A percentile compares a stretch with the other conserved stretches of the same genome.
Conservation (phyloP, 92 coral and sea anemone genomes). For the Porites cylindrica region DNA sequence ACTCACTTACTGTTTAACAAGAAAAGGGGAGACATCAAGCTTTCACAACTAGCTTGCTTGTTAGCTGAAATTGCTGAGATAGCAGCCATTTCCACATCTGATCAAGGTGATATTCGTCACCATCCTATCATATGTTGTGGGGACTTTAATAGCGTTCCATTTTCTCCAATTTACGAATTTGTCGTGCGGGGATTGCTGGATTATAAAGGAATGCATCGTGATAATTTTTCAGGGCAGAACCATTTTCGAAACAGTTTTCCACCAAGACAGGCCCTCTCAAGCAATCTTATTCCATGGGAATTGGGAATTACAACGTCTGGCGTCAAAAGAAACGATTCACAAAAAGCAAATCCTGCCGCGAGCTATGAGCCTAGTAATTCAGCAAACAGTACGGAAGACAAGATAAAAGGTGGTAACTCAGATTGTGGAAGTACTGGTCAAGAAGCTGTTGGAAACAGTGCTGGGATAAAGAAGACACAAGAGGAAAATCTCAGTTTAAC, state of each 20-base stretch:
- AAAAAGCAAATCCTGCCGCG: neutral
- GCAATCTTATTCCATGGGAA: slow-evolving; percentile 85
- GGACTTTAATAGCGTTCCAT: slow-evolving; percentile 92
- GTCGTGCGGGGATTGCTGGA: slow-evolving; percentile 68
- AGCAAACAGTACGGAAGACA: neutral
- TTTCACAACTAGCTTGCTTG: slow-evolving; percentile 84
- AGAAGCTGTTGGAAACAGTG: neutral
- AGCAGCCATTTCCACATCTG: slow-evolving; percentile 39
- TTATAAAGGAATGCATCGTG: slow-evolving; percentile 70
- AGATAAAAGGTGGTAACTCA: neutral
- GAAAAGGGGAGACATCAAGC: slow-evolving; percentile 95
- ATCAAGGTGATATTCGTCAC: neutral
- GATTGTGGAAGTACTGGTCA: neutral
- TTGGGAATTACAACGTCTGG: slow-evolving; percentile 69
- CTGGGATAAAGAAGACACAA: neutral
- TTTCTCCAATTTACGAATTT: slow-evolving; percentile 83
- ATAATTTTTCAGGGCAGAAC: slow-evolving; percentile 92
- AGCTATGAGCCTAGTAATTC: neutral
- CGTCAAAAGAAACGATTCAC: slow-evolving; percentile 40
- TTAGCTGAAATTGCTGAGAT: slow-evolving; percentile 88
- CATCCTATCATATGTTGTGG: slow-evolving; percentile 88
- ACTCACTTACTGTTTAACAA: slow-evolving; percentile 94
- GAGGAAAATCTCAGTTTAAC: neutral
- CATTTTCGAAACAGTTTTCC: slow-evolving; percentile 34
- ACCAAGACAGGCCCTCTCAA: slow-evolving; percentile 31